Evolutionary conservation across 1,140 invertebrate genomes (phyloP), one percentile per base, ranked within the genome.

Genomic region (Steinernema feltiae): DNA sequence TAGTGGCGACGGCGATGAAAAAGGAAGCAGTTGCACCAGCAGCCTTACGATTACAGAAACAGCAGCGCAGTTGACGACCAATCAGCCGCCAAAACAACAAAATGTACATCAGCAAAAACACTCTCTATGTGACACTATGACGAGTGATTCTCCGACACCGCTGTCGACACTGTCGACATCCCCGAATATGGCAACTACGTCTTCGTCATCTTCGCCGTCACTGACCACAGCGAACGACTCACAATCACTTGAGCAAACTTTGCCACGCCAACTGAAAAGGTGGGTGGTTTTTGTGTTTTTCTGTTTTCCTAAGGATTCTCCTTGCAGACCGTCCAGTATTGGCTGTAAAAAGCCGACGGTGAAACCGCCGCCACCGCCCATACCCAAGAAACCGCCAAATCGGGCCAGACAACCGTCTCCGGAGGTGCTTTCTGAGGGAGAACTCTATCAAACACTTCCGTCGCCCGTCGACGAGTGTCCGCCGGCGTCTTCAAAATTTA

Each of bases 291-390:
- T 69, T 17, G 1, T 0, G 31, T n/a, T 30, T 31, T n/a, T 48
- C 72, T 46, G 21, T 48, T 73, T 73, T 27, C 27, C 18, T 18
- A 73, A 17, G 7, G 21, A 18, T 73, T 17, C 30, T 72, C 32
- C 30, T 75, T 73, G n/a, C 21, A 75, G 30, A 32, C 30, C 69
- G n/a, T 35, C 31, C 17, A 74, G 1, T 31, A 1, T 75, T 21
- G 30, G 75, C 35, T 75, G 30, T 21, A 76, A 46, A 32, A 78
- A 78, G 32, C 77, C 77, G 18, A 78, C 77, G 27, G 30, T 24
- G 30, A 32, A 70, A 30, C 77, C 77, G 1, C 77, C 77, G 29
- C 77, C 77, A 18, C 76, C 77, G 3, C 77, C 77, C 7, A 63
- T 63, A 12, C 53, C 53, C 2, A 63, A 27, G 53, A 63, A 63